These are phyloP conservation scores for Parnassius mnemosyne DNA, from an alignment of 2,888 invertebrate genomes.

Conservation along the genomic window DNA sequence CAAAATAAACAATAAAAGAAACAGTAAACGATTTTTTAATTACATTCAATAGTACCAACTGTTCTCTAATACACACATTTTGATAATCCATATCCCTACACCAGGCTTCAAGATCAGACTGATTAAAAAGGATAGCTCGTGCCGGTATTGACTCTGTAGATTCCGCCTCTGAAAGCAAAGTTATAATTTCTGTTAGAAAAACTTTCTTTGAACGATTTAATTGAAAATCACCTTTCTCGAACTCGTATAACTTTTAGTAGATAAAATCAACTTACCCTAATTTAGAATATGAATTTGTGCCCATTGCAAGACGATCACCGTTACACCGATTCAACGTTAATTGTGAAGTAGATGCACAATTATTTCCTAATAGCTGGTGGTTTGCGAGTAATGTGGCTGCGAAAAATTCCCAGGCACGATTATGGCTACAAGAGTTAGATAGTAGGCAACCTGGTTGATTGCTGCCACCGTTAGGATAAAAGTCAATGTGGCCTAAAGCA, in stretches of 20 bases:
- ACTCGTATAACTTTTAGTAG: not conserved
- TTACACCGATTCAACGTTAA: slow-evolving; percentile 44
- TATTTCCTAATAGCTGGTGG: slow-evolving; percentile 39
- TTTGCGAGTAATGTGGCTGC: slow-evolving; percentile 43
- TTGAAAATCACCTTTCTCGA: not conserved
- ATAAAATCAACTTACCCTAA: slow-evolving; percentile 39
- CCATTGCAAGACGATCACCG: slow-evolving; percentile 42
- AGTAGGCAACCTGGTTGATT: slow-evolving; percentile 75
- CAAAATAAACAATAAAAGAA: too few relatives aligned
- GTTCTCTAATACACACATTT: too few relatives aligned
- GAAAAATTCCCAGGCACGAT: slow-evolving; percentile 51
- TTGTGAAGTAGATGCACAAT: slow-evolving; percentile 41
- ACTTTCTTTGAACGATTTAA: slow-evolving; percentile 19
- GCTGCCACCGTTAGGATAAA: slow-evolving; percentile 92
- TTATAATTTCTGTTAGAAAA: slow-evolving; percentile 22
- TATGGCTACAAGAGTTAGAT: slow-evolving; percentile 47
- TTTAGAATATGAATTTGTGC: slow-evolving; percentile 45
- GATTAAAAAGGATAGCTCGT: slow-evolving; percentile 45
- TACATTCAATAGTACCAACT: too few relatives aligned
- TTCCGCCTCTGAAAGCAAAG: slow-evolving; percentile 46
- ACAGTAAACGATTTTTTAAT: too few relatives aligned
- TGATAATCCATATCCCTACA: too few relatives aligned
- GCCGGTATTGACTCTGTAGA: slow-evolving; percentile 52
- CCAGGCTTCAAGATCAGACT: not conserved
- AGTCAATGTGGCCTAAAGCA: slow-evolving; percentile 90